A percentile compares a stretch with the other conserved stretches of the same genome.
These are phyloP conservation scores for Lithodes maja DNA, from an alignment of 2,888 invertebrate genomes.

Conservation along the genomic window DNA sequence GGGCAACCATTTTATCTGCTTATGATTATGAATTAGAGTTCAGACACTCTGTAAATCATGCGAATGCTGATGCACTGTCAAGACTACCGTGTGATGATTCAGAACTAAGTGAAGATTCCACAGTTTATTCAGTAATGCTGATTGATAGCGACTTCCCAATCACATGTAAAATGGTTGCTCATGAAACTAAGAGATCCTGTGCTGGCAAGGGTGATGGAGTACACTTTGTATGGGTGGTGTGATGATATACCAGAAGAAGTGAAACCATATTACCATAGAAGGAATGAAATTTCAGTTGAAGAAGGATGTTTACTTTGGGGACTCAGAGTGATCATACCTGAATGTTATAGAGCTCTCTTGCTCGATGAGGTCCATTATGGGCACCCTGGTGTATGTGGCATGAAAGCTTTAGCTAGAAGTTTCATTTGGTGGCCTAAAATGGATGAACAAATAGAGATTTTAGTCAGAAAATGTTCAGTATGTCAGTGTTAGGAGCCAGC, in stretches of 20 bases:
- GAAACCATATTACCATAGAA: not conserved
- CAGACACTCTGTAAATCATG: not conserved
- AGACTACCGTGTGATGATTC: conserved; percentile 2
- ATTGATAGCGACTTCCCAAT: conserved; percentile 3
- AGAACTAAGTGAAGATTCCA: not conserved
- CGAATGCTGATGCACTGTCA: conserved; percentile 7
- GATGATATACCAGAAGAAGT: not conserved
- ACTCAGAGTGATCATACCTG: conserved; percentile 21
- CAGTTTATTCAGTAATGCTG: conserved; percentile 1
- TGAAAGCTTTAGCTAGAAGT: conserved; percentile 14
- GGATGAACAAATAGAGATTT: not conserved
- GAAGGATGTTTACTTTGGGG: conserved; percentile 9
- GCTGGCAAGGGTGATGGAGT: not conserved
- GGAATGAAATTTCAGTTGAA: not conserved
- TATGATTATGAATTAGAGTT: conserved; percentile 73
- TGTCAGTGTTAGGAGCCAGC: conserved; percentile 5
- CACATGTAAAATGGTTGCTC: not conserved
- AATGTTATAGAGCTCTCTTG: not conserved
- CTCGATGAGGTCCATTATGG: not conserved
- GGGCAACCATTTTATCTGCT: conserved; percentile 73
- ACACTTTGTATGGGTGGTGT: not conserved
- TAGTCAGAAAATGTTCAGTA: conserved; percentile 18
- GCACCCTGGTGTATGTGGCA: conserved; percentile 18
- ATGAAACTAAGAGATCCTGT: not conserved
- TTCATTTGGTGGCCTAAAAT: conserved; percentile 28